Conservation (phyloP, 2,113 vertebrate genomes). For the Myxocyprinus asiaticus region DNA sequence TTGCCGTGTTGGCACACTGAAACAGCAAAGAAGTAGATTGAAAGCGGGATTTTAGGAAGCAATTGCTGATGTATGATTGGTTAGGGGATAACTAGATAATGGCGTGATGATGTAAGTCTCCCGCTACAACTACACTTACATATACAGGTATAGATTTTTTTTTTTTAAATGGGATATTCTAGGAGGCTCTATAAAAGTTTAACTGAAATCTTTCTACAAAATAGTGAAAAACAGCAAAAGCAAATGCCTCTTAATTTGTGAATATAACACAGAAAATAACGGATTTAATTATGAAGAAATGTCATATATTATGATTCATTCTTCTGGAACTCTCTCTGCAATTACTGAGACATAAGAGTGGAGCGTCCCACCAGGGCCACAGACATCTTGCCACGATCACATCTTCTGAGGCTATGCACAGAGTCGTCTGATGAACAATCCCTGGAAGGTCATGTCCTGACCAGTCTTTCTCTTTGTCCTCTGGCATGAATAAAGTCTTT, state of each 20-base stretch:
- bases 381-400: conserved; percentile 9
- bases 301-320: conserved; percentile 50
- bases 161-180: neutral
- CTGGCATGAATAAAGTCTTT: conserved; percentile 49
- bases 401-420: conserved; percentile 6
- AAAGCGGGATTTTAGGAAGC: too few relatives aligned
- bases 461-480: conserved; percentile 15
- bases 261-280: conserved; percentile 4
- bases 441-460: conserved; percentile 33
- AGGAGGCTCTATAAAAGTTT: neutral
- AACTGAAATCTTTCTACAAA: neutral
- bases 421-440: conserved; percentile 2
- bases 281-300: conserved; percentile 38
- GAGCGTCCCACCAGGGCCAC: conserved; percentile 6
- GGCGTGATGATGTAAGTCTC: too few relatives aligned
- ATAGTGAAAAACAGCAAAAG: neutral
- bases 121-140: too few relatives aligned
- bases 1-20: too few relatives aligned
- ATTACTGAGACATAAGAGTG: conserved; percentile 37
- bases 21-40: too few relatives aligned
- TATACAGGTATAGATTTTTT: too few relatives aligned
- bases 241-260: conserved; percentile 21
- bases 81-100: too few relatives aligned
- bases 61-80: too few relatives aligned
- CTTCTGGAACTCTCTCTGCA: conserved; percentile 32